Conservation (phyloP, 2,797 vertebrate genomes). For the Halcyon smyrnensis region DNA sequence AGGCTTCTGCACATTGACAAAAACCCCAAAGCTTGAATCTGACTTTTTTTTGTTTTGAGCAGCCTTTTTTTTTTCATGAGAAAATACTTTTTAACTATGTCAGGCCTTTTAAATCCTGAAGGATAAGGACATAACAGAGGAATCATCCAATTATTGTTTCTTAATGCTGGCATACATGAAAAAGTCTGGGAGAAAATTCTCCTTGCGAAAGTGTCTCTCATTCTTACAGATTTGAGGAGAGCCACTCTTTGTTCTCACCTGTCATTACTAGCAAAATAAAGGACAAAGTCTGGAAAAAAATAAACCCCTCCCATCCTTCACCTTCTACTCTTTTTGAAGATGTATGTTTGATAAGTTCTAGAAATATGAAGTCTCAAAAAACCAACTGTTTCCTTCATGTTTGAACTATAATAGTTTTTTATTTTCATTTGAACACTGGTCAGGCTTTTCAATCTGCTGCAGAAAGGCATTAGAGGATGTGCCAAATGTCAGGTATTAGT, state of each 20-base stretch:
- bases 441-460: background rate
- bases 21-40: background rate
- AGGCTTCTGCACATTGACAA: background rate
- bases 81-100: background rate
- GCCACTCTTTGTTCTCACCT: background rate
- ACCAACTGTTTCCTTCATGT: background rate
- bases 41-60: background rate
- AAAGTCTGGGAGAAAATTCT: background rate
- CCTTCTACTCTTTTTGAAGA: conserved; percentile 8
- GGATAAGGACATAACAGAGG: background rate
- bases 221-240: background rate
- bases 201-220: background rate
- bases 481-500: background rate
- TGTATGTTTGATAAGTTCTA: conserved; percentile 5
- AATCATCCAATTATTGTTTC: background rate
- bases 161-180: background rate
- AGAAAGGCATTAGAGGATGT: background rate
- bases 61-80: background rate
- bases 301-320: background rate
- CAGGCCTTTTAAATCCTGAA: background rate
- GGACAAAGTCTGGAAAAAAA: background rate
- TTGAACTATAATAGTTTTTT: background rate
- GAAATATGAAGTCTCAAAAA: conserved; percentile 15
- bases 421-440: background rate
- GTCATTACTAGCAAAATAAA: conserved; percentile 25